Percentiles rank a stretch among this genome's conserved stretches.
Conservation (phyloP, 1,140 invertebrate species). For the Caenorhabditis tropicalis region DNA sequence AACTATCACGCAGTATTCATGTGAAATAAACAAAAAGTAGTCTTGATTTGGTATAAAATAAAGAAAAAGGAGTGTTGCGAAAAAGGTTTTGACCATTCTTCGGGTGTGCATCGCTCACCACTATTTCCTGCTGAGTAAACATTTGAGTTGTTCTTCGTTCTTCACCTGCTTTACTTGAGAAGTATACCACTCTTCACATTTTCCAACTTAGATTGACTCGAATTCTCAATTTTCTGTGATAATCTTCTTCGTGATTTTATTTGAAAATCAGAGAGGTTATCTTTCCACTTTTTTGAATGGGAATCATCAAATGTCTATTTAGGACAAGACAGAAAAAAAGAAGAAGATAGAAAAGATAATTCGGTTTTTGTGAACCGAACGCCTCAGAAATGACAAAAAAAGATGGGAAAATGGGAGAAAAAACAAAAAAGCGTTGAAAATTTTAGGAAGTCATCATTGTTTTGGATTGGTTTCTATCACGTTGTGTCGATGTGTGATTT, state of each 20-base stretch:
- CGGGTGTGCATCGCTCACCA: constrained; percentile 5
- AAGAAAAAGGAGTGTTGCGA: neutral
- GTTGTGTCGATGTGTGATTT: constrained; percentile 3
- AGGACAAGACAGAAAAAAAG: neutral
- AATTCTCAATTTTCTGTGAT: too few relatives aligned
- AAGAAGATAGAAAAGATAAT: neutral
- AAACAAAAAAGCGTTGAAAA: neutral
- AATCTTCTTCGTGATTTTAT: too few relatives aligned
- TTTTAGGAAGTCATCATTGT: neutral
- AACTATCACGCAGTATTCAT: neutral
- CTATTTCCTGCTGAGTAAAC: neutral
- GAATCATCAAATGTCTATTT: neutral
- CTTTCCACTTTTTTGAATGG: neutral
- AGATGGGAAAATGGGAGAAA: neutral
- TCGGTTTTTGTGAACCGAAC: neutral
- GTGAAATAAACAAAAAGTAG: neutral
- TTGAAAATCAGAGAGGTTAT: neutral
- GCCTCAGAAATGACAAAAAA: neutral
- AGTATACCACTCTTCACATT: too few relatives aligned
- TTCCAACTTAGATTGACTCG: too few relatives aligned
- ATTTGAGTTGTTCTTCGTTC: neutral
- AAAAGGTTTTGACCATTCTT: constrained; percentile 9
- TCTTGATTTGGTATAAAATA: neutral
- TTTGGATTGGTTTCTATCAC: neutral
- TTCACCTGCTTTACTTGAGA: neutral